Evolutionary conservation across 2,888 invertebrate genomes (phyloP), one percentile per base, ranked within the genome.

Genomic region (Lasioglossum calceatum): DNA sequence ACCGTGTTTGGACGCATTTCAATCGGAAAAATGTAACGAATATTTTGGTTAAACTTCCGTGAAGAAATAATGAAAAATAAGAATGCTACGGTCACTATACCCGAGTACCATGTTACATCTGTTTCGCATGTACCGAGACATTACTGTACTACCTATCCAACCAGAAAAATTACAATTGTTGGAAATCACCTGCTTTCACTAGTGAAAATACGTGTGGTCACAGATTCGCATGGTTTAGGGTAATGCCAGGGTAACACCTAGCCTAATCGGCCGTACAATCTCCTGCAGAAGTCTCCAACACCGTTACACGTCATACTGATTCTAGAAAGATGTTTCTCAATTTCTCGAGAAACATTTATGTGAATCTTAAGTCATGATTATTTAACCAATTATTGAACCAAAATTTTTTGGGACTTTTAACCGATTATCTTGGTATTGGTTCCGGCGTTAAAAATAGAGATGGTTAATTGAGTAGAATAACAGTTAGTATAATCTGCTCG

Each of bases 151-250:
- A 14, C 61, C 32, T 16, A 64, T 5, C 61, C 16, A 12, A 64
- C 5, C 27, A 64, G 27, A 32, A 75, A 32, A n/a, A 72, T 83
- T 70, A 58, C 61, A 54, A 76, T 73, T 74, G 77, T 85, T 79
- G 67, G 73, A 71, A 79, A 79, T 79, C 85, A 85, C 85, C 84
- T 77, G 84, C 77, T 73, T 73, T 72, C 72, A 32, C 32, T 75
- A 39, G 23, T n/a, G 42, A 32, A 50, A 19, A 32, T 47, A 23
- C 14, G 47, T 4, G 27, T 64, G n/a, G 64, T 61, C 67, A 50
- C 76, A 27, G n/a, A 16, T 47, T n/a, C 58, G n/a, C 39, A 36
- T 54, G 47, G 27, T 42, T 42, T 42, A 50, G 50, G 50, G 44
- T 71, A 42, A 71, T 71, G 23, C 23, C 61, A 27, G 58, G 36